These are phyloP conservation scores for Lonchura striata DNA, from an alignment of 2,113 vertebrate genomes.

Conservation along the genomic window DNA sequence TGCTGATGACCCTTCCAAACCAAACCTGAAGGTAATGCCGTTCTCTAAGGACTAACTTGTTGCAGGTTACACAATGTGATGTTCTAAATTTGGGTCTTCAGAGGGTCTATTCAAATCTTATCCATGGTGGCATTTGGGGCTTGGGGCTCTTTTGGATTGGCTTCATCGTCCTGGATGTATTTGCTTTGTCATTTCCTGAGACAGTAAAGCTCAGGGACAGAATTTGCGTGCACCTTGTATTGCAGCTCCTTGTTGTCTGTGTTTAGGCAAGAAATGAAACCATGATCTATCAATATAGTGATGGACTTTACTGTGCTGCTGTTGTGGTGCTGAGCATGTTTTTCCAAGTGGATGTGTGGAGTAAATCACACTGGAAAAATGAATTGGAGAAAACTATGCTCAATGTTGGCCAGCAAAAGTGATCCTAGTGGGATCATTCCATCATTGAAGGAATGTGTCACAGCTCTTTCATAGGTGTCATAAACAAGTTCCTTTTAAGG, in stretches of 20 bases:
- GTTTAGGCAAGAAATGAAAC: background rate
- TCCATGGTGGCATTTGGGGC: background rate
- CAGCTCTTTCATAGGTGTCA: background rate
- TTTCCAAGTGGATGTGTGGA: background rate
- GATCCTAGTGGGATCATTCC: background rate
- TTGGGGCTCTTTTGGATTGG: background rate
- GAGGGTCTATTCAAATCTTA: background rate
- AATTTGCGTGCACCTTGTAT: background rate
- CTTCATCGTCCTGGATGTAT: background rate
- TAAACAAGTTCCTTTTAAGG: background rate
- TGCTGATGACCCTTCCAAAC: background rate
- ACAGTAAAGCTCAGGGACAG: background rate
- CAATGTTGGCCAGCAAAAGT: background rate
- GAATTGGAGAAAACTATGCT: background rate
- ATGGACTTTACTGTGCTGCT: background rate
- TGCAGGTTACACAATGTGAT: accelerated
- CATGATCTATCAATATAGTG: background rate
- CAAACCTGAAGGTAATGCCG: accelerated
- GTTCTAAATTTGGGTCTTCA: background rate
- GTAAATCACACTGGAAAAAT: background rate
- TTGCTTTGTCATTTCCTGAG: background rate
- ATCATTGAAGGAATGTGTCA: background rate
- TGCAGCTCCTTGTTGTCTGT: background rate
- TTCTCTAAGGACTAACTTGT: background rate
- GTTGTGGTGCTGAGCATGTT: background rate